Evolutionary conservation across 2,797 vertebrate genomes (phyloP), one percentile per base, ranked within the genome.

Genomic region (Coracias cyanogaster): DNA sequence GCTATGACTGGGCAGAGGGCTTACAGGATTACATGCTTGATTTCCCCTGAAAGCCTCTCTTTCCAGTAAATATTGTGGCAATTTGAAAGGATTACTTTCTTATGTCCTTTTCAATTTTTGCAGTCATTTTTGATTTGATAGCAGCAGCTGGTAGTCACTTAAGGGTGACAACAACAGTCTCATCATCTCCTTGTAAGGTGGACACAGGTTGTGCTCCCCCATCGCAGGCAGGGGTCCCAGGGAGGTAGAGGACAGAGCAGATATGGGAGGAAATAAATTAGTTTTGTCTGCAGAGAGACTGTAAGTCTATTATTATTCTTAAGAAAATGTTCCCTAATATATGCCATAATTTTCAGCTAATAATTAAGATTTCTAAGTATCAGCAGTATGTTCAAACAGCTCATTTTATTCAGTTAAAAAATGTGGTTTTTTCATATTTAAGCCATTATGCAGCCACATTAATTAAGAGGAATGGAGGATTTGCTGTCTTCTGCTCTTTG

Each of bases 11-110:
- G 96, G 86, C 95, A 96, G 80, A 97, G 80, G 94, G 62, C 71
- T 97, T 97, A 97, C 88, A 95, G 96, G 97, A 97, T 97, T 97
- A 97, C 93, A 97, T 94, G 97, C 97, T 95, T 97, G 97, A 97
- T 96, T 97, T 97, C 95, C 93, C 77, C 82, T 89, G 93, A 97
- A 97, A 97, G 88, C 89, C 77, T 97, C 92, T 93, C 91, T 94
- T 97, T 94, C 97, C 95, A 94, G 97, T 97, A 97, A 97, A 97
- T 97, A 97, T 96, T 97, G 96, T 96, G 97, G 94, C 95, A 96
- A 97, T 96, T 97, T 97, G 80, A 97, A 97, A 94, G 96, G 95
- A 97, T 97, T 97, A 96, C 86, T 97, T 97, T 94, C 96, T 94
- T 96, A 94, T 93, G 96, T 97, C 95, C 97, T 92, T 95, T 97